Conservation (phyloP, 2,113 vertebrate species). For the Tragelaphus imberbis region DNA sequence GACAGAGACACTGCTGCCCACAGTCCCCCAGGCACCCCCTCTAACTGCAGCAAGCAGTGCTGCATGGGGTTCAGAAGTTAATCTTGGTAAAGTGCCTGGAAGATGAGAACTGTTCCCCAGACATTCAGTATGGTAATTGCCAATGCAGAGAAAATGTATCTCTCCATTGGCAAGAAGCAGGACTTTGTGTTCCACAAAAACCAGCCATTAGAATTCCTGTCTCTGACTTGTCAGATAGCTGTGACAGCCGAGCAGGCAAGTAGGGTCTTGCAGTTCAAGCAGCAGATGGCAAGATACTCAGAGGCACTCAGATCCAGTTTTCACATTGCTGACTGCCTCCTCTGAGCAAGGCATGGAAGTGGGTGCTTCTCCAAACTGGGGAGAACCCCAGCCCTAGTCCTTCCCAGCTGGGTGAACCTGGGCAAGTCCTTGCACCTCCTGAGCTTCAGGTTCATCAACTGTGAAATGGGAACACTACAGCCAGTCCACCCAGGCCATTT, state of each 20-base stretch:
- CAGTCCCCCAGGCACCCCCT: background rate
- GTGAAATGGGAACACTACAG: background rate
- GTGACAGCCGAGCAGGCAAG: background rate
- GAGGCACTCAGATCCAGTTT: background rate
- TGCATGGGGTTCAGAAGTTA: conserved; percentile 33
- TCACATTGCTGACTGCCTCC: background rate
- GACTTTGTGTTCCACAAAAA: conserved; percentile 42
- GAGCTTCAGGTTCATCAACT: background rate
- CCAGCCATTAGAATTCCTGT: conserved; percentile 44
- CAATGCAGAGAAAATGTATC: conserved; percentile 11
- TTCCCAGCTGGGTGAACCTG: background rate
- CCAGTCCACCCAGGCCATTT: background rate
- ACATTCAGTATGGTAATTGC: conserved; percentile 26
- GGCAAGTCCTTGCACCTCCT: background rate
- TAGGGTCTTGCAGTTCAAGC: conserved; percentile 45
- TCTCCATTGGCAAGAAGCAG: conserved; percentile 38
- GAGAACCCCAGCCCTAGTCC: background rate
- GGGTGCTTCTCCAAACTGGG: background rate
- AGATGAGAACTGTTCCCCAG: conserved; percentile 5
- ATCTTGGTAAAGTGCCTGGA: conserved; percentile 47
- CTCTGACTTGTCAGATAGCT: background rate
- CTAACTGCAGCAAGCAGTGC: background rate
- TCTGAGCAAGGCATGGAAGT: background rate
- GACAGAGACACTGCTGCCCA: background rate
- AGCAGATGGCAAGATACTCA: conserved; percentile 15